Conservation (phyloP, 2,113 vertebrate genomes). For the Oryzias javanicus region DNA sequence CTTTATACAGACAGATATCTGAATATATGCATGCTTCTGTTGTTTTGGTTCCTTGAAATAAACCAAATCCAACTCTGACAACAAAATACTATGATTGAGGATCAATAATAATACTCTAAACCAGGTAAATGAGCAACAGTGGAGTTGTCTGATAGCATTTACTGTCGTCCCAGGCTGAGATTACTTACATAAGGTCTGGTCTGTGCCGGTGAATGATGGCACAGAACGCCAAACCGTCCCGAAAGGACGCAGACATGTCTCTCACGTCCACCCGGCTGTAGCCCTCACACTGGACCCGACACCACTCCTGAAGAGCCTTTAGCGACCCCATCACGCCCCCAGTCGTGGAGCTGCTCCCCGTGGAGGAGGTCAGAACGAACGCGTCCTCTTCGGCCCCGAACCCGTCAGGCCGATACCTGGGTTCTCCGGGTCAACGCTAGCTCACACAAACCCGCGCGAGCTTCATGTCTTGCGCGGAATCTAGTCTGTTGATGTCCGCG, state of each 20-base stretch:
- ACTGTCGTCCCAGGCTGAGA: too few relatives aligned
- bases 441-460: not conserved
- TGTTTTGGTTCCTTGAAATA: not conserved
- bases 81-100: too few relatives aligned
- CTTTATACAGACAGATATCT: too few relatives aligned
- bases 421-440: too few relatives aligned
- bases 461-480: not conserved
- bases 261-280: conserved; percentile 87
- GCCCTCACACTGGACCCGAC: conserved; percentile 85
- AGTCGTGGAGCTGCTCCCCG: not conserved
- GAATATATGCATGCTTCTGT: too few relatives aligned
- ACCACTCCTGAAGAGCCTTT: conserved; percentile 92
- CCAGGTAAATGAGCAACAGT: not conserved
- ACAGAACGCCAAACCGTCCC: conserved; percentile 94
- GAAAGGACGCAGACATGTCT: conserved; percentile 92
- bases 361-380: not conserved
- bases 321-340: conserved; percentile 85
- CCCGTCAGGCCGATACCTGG: too few relatives aligned
- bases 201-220: conserved; percentile 93
- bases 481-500: too few relatives aligned
- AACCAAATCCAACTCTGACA: too few relatives aligned
- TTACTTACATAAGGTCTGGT: conserved; percentile 93
- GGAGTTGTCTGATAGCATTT: too few relatives aligned
- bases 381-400: not conserved
- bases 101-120: too few relatives aligned